These are phyloP conservation scores for Cyclura pinguis DNA, from an alignment of 2,797 vertebrate genomes.

Conservation along the genomic window DNA sequence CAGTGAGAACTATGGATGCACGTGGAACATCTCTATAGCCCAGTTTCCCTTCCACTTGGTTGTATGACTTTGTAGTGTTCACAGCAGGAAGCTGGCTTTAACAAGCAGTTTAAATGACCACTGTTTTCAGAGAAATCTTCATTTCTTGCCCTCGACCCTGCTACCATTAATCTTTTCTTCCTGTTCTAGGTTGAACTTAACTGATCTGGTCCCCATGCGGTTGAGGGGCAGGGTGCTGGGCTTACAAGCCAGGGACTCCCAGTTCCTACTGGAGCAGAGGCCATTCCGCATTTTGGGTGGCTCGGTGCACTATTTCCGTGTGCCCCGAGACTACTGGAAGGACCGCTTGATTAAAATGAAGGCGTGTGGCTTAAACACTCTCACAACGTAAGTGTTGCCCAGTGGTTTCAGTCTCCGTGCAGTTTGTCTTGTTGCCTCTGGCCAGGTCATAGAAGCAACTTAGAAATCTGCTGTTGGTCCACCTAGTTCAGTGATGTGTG, in stretches of 20 bases:
- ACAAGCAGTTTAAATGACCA: accelerated
- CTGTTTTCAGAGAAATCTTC: neutral
- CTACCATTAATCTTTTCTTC: neutral
- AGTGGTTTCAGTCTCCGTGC: neutral
- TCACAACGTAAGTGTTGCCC: conserved; percentile 86
- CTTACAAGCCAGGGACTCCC: conserved; percentile 78
- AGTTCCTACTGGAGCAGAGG: conserved; percentile 88
- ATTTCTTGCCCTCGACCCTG: accelerated
- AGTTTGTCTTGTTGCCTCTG: accelerated
- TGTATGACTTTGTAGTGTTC: neutral
- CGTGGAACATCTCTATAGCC: neutral
- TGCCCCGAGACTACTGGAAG: conserved; percentile 91
- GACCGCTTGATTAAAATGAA: conserved; percentile 93
- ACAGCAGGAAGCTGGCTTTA: neutral
- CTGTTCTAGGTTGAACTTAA: conserved; percentile 74
- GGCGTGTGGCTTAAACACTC: conserved; percentile 93
- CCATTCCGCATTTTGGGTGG: conserved; percentile 88
- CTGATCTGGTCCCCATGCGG: conserved; percentile 63
- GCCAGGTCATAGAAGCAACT: neutral
- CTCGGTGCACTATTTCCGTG: conserved; percentile 93
- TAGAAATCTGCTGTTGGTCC: neutral
- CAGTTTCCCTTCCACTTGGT: neutral
- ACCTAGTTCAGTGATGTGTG: too few species aligned
- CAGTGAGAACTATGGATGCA: neutral
- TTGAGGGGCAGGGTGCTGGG: conserved; percentile 82